Conservation (phyloP, 2,888 invertebrate species). For the Drosophila neonasuta region DNA sequence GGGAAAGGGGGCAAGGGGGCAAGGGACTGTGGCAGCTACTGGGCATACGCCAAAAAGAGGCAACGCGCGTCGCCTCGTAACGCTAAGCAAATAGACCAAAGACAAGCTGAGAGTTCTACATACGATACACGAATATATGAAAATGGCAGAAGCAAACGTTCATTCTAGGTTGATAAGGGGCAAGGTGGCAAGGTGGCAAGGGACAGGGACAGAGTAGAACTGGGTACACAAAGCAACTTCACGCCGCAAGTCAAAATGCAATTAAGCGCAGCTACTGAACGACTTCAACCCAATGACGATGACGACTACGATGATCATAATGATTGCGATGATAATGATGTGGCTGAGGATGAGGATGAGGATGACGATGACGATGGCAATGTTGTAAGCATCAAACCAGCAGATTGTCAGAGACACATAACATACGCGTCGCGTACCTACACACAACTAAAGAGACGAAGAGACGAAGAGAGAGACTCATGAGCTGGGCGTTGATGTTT, state of each 20-base stretch:
- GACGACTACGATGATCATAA: conserved; percentile 24
- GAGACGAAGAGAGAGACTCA: conserved; percentile 43
- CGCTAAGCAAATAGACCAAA: conserved; percentile 71
- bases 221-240: conserved; percentile 69
- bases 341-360: conserved; percentile 8
- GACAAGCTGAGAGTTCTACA: conserved; percentile 44
- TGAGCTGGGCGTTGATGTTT: conserved; percentile 73
- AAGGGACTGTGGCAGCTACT: conserved; percentile 56
- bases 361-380: conserved; percentile 52
- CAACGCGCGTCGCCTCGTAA: conserved; percentile 63
- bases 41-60: conserved; percentile 73
- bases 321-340: conserved; percentile 17
- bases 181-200: conserved; percentile 4
- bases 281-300: conserved; percentile 39
- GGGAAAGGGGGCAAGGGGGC: not conserved
- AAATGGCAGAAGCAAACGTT: conserved; percentile 19
- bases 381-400: conserved; percentile 61
- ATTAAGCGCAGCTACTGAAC: conserved; percentile 76
- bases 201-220: conserved; percentile 7
- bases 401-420: conserved; percentile 66
- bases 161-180: not conserved
- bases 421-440: conserved; percentile 25
- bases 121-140: conserved; percentile 20
- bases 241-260: conserved; percentile 79
- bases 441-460: conserved; percentile 2